Evolutionary conservation across 1,140 invertebrate species (phyloP).

Genomic region (Anoplolepis gracilipes): DNA sequence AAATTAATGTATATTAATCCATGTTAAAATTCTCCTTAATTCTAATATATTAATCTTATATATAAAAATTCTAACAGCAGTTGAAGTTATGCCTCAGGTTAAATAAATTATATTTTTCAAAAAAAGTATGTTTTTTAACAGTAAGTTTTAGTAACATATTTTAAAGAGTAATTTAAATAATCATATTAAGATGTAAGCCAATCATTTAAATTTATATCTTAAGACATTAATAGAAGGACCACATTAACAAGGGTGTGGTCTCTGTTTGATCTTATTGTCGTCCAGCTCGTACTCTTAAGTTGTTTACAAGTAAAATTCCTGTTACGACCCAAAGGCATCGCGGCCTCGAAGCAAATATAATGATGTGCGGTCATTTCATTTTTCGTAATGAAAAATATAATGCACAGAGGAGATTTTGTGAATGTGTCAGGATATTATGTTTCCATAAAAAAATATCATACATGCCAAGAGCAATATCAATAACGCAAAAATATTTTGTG

Average conservation of each 20-base stretch:
- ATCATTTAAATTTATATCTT: conserved; percentile 29
- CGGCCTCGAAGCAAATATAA: conserved; percentile 21
- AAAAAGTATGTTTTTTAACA: background rate
- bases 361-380: background rate
- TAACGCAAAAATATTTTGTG: background rate
- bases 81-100: too few relatives aligned
- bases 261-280: conserved; percentile 66
- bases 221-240: conserved; percentile 46
- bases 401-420: too few relatives aligned
- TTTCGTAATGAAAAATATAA: background rate
- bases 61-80: background rate
- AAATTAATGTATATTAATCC: background rate
- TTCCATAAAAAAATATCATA: background rate
- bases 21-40: background rate
- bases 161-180: conserved; percentile 2
- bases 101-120: background rate
- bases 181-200: background rate
- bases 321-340: background rate
- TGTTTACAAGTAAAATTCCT: conserved; percentile 44
- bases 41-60: background rate
- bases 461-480: background rate
- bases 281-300: conserved; percentile 21
- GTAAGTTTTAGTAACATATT: background rate
- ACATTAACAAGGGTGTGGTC: conserved; percentile 64
- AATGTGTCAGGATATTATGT: background rate